Evolutionary conservation across 2,113 vertebrate species (phyloP).

Genomic region (Eurypyga helias): DNA sequence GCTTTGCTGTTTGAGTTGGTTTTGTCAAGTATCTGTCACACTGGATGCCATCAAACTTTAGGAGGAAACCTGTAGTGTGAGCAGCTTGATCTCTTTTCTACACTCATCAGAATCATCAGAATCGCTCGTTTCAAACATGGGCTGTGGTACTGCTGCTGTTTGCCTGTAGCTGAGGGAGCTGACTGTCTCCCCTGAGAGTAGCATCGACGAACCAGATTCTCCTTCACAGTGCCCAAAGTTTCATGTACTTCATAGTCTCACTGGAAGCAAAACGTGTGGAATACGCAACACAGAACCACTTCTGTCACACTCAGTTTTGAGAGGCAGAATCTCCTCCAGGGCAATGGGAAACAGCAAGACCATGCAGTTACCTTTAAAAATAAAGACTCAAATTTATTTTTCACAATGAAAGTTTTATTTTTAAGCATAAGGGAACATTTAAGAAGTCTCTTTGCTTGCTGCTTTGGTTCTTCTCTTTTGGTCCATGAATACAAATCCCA

Average conservation of each 20-base stretch:
- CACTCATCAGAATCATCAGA: not conserved
- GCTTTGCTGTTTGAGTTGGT: not conserved
- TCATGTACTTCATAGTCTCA: not conserved
- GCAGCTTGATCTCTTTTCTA: not conserved
- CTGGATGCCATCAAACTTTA: not conserved
- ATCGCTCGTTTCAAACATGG: fast-evolving
- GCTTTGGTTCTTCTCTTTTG: not conserved
- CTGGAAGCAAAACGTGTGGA: not conserved
- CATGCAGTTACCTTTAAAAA: not conserved
- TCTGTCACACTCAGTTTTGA: not conserved
- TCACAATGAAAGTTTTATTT: not conserved
- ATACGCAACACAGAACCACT: not conserved
- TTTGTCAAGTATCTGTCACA: not conserved
- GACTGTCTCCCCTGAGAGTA: not conserved
- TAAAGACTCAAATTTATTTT: not conserved
- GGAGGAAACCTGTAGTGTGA: not conserved
- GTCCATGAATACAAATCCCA: not conserved
- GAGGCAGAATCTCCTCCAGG: not conserved
- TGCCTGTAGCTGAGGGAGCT: not conserved
- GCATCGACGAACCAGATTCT: not conserved
- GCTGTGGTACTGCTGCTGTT: not conserved
- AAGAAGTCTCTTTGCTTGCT: not conserved
- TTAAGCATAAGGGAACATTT: not conserved
- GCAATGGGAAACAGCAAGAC: not conserved
- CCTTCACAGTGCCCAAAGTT: not conserved